These are phyloP conservation scores for Corythornis madagascariensis DNA, from an alignment of 2,113 vertebrate species.

Conservation along the genomic window DNA sequence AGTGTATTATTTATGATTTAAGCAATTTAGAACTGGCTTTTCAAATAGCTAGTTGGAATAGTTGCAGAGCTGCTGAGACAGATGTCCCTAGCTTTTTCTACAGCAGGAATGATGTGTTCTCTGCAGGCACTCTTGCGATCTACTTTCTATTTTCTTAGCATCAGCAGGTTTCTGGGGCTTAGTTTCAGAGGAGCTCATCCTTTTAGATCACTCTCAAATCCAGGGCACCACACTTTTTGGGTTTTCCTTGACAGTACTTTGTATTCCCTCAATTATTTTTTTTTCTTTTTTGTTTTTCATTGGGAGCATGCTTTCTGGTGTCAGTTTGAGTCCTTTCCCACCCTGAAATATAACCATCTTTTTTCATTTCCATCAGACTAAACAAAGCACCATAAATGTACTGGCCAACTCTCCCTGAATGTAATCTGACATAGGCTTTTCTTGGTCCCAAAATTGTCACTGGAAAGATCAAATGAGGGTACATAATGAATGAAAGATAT, in stretches of 20 bases:
- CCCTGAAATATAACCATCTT: neutral
- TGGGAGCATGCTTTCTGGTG: accelerated
- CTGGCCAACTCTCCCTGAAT: accelerated
- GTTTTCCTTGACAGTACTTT: neutral
- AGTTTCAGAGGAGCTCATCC: neutral
- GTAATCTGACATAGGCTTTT: neutral
- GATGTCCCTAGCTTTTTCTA: neutral
- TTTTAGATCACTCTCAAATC: neutral
- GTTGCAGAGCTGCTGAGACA: neutral
- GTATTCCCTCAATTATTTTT: accelerated
- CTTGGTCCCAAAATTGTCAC: neutral
- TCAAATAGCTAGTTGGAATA: neutral
- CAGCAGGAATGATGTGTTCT: neutral
- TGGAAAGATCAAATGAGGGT: neutral
- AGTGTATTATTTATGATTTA: neutral
- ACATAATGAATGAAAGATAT: neutral
- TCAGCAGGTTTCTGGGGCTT: neutral
- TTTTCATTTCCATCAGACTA: neutral
- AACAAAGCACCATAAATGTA: neutral
- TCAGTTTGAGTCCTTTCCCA: neutral
- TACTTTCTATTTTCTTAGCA: neutral
- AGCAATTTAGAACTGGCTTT: neutral
- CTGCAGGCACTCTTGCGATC: neutral
- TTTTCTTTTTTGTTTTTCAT: neutral
- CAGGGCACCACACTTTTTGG: neutral